phyloP scores from a whole-genome alignment of 2,797 vertebrate species.

The Tadarida brasiliensis region DNA sequence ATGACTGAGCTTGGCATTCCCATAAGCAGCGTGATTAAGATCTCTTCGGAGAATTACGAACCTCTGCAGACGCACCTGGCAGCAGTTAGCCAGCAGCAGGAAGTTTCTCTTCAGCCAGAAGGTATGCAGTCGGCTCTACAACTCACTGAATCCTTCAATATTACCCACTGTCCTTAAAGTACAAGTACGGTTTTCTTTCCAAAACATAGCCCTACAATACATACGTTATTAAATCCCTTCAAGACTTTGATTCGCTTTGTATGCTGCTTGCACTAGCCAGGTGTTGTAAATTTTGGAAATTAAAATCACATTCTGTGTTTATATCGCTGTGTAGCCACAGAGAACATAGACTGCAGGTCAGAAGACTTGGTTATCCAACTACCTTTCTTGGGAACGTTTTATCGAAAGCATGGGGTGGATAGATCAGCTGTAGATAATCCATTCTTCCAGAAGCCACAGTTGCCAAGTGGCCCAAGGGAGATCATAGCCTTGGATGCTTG shows the following conservation, averaged over 20 bases:
- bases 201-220: neutral
- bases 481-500: neutral
- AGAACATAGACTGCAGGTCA: neutral
- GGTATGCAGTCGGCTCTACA: conserved; percentile 82
- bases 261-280: conserved; percentile 57
- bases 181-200: neutral
- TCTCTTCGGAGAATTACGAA: conserved; percentile 89
- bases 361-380: conserved; percentile 4
- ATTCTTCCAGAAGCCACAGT: neutral
- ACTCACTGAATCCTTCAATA: neutral
- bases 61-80: conserved; percentile 84
- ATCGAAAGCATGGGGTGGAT: neutral
- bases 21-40: conserved; percentile 92
- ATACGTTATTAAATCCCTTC: conserved; percentile 51
- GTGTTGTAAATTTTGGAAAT: conserved; percentile 73
- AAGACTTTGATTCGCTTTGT: conserved; percentile 61
- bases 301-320: conserved; percentile 62
- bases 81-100: conserved; percentile 69
- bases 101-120: conserved; percentile 77
- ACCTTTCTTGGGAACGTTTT: conserved; percentile 51
- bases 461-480: neutral
- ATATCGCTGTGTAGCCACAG: neutral
- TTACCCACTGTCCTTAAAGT: neutral
- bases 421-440: neutral
- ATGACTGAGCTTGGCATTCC: conserved; percentile 91